Base-by-base conservation (phyloP, 2,888 invertebrate genomes). In the Rotaria macrura region DNA sequence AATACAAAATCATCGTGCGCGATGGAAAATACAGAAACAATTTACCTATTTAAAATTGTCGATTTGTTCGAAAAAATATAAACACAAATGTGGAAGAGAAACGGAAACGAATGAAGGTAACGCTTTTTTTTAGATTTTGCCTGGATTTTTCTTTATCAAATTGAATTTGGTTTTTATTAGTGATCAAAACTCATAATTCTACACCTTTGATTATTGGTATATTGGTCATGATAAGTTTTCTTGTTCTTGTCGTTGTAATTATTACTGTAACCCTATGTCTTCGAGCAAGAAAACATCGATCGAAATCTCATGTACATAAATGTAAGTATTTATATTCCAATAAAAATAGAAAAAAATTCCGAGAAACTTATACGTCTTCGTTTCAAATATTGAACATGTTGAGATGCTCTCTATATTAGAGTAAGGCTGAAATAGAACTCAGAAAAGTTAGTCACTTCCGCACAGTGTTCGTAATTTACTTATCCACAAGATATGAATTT, bases 191-290 rank as follows among this genome's bases (percentile, higher is more conserved):
- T n/a, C 79, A n/a, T 43, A 79, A 12, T 25, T 43, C 43, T n/a
- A n/a, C 79, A n/a, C n/a, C 79, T n/a, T 43, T 79, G 79, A 25
- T 79, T 43, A 25, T 79, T 79, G 79, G 79, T 43, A 79, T 79
- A 43, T 25, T 43, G 25, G 79, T 79, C 3, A 79, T 34, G 38
- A 43, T n/a, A 25, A 38, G 40, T 43, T 79, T 79, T 79, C 79
- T 79, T 43, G n/a, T 79, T 25, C 43, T 79, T 14, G 20, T 79
- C 14, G 43, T 79, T 17, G 10, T 43, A 43, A 79, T 43, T 43
- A 25, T 79, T n/a, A 79, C 43, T 40, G 43, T 17, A 7, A 79
- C 43, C 20, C 2, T 79, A n/a, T 43, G 79, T 79, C 25, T 4
- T 43, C 40, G 79, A 43, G n/a, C 40, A 20, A 65, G 34, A 38